phyloP scores from a whole-genome alignment of 2,113 vertebrate species.

The Dicentrarchus labrax region DNA sequence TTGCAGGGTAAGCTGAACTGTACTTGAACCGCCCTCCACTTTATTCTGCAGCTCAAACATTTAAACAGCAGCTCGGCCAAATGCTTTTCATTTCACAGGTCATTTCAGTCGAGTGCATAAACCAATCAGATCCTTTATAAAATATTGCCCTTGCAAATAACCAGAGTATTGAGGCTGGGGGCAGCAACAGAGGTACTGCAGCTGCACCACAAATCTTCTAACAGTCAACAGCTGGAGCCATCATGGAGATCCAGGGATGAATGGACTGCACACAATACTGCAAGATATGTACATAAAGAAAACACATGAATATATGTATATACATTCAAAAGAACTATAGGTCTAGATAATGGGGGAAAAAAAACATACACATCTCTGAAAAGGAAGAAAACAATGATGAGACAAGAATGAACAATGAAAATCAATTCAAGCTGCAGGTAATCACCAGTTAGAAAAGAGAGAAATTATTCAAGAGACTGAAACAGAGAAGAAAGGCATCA shows the following conservation, averaged over 20 bases:
- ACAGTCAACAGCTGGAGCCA: slow-evolving; percentile 22
- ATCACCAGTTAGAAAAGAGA: slow-evolving; percentile 3
- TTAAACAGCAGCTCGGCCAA: slow-evolving; percentile 76
- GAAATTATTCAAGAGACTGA: background rate
- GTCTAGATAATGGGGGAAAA: too few species aligned
- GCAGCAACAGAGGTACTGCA: background rate
- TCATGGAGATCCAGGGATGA: background rate
- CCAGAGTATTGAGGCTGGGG: slow-evolving; percentile 21
- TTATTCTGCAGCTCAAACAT: slow-evolving; percentile 78
- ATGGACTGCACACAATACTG: background rate
- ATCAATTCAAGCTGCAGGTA: slow-evolving; percentile 11
- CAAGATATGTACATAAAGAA: background rate
- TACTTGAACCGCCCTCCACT: slow-evolving; percentile 42
- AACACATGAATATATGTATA: background rate
- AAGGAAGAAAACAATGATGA: too few species aligned
- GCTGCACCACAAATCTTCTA: slow-evolving; percentile 22
- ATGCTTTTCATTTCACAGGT: slow-evolving; percentile 83
- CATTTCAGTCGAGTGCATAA: slow-evolving; percentile 80
- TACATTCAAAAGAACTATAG: background rate
- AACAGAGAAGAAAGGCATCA: background rate
- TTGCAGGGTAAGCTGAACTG: slow-evolving; percentile 39
- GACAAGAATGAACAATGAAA: background rate
- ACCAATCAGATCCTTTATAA: slow-evolving; percentile 78
- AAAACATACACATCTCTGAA: background rate
- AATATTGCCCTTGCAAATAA: slow-evolving; percentile 62